A percentile compares a stretch with the other conserved stretches of the same genome.
Evolutionary conservation across 1,140 invertebrate species (phyloP).

Genomic region (Hypothenemus hampei): DNA sequence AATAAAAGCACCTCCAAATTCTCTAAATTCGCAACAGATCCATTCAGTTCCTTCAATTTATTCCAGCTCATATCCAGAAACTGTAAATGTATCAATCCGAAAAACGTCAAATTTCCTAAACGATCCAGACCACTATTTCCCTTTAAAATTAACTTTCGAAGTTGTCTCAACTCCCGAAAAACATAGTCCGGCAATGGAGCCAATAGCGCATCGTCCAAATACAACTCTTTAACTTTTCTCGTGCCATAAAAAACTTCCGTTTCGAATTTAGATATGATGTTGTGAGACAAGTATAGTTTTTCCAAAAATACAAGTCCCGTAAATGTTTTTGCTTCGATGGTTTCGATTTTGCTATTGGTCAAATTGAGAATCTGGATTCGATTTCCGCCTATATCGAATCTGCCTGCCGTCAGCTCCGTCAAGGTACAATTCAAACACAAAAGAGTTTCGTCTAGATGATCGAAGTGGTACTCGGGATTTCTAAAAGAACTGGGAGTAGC

Average conservation of each 20-base stretch:
- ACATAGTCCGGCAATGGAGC: slow-evolving; percentile 3
- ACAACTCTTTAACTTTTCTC: slow-evolving; percentile 32
- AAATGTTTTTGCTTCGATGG: slow-evolving; percentile 33
- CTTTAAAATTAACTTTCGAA: slow-evolving; percentile 28
- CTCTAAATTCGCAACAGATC: slow-evolving; percentile 51
- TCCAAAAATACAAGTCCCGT: slow-evolving; percentile 39
- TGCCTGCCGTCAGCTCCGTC: slow-evolving; percentile 27
- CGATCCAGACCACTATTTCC: slow-evolving; percentile 35
- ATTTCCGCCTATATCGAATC: slow-evolving; percentile 41
- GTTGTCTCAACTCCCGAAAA: slow-evolving; percentile 14
- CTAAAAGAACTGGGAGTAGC: slow-evolving; percentile 37
- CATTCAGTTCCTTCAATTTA: slow-evolving; percentile 51
- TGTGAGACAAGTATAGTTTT: slow-evolving; percentile 35
- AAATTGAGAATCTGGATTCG: slow-evolving; percentile 37
- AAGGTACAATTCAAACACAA: slow-evolving; percentile 38
- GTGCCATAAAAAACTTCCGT: slow-evolving; percentile 36
- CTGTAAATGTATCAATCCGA: slow-evolving; percentile 43
- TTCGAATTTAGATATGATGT: slow-evolving; percentile 33
- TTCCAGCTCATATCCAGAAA: slow-evolving; percentile 58
- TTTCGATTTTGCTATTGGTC: slow-evolving; percentile 31
- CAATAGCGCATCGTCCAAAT: slow-evolving; percentile 14
- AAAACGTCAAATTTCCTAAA: slow-evolving; percentile 35
- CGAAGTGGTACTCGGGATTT: slow-evolving; percentile 38
- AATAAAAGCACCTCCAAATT: slow-evolving; percentile 51
- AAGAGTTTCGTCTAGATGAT: slow-evolving; percentile 42